Base-by-base conservation (phyloP, 2,113 vertebrate genomes). In the Clinocottus analis region DNA sequence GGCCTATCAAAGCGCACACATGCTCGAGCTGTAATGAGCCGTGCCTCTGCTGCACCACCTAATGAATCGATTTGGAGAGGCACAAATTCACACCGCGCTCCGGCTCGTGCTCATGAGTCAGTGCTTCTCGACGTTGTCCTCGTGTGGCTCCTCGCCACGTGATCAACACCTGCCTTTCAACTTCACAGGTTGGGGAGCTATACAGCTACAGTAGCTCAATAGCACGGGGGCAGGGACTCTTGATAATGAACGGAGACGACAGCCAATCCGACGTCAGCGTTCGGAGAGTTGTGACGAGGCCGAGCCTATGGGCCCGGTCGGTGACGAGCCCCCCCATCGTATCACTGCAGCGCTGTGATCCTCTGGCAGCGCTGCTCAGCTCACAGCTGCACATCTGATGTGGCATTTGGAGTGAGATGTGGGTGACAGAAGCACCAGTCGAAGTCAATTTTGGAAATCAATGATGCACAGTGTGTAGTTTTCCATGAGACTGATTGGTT, bases 201-300 rank as follows among this genome's bases (percentile, higher is more conserved):
- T n/a, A n/a, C 47, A n/a, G 70, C 67, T 68, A 75, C 74, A 75
- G 71, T 69, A 62, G 78, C 72, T 78, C 3, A 27, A 71, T 80
- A 72, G 51, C 16, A 53, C 55, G 21, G 64, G 66, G 77, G 72
- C 79, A 37, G 66, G 33, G 64, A 35, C 61, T 41, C 74, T 67
- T 83, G 90, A 85, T 76, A 23, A 43, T 87, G 69, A 90, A 76
- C 6, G 60, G 77, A 75, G 73, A 77, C 61, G 90, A 83, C 85
- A 66, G 72, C 60, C 75, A 55, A 74, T 86, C 80, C 13, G 83
- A 84, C 81, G 83, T 79, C 69, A 77, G 86, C 81, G 82, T 77
- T 39, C n/a, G 45, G 67, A 89, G 70, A 61, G 74, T 16, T 55
- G 67, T 65, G 72, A 80, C 25, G 43, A 81, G 81, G 72, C 80